These are phyloP conservation scores for Tetheella fluctuosa DNA, from an alignment of 2,888 invertebrate genomes.

Conservation along the genomic window DNA sequence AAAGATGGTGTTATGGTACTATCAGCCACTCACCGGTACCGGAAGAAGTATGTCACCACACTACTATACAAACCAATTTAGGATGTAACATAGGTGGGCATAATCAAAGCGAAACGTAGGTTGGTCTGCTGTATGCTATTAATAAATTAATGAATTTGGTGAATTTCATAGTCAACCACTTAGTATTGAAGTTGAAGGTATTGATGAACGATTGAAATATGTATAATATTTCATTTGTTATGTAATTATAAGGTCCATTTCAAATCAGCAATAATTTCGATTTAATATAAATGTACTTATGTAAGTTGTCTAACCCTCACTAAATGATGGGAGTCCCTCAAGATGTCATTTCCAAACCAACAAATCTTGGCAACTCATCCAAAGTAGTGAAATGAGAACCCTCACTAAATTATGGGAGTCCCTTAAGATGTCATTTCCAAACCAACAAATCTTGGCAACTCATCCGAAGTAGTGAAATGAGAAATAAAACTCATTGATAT, in stretches of 20 bases:
- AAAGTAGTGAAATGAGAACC: too few relatives aligned
- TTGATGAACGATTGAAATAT: neutral
- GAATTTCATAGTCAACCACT: neutral
- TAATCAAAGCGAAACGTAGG: neutral
- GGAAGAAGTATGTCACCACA: constrained; percentile 99
- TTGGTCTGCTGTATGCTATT: constrained; percentile 2
- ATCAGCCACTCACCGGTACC: constrained; percentile 98
- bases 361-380: too few relatives aligned
- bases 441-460: too few relatives aligned
- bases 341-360: neutral
- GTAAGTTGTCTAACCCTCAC: neutral
- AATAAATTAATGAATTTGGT: constrained; percentile 7
- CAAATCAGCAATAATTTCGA: neutral
- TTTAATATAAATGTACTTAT: neutral
- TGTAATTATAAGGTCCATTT: neutral
- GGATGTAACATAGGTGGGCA: constrained; percentile 31
- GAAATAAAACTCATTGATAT: too few relatives aligned
- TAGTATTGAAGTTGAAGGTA: constrained; percentile 1
- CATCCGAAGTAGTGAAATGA: too few relatives aligned
- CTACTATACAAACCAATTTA: constrained; percentile 98
- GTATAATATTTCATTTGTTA: neutral
- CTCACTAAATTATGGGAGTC: neutral
- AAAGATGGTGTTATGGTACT: constrained; percentile 99
- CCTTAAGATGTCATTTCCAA: neutral
- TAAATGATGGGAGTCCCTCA: neutral